Evolutionary conservation across 1,140 invertebrate species (phyloP).

Genomic region (Pogonognathellus flavescens): DNA sequence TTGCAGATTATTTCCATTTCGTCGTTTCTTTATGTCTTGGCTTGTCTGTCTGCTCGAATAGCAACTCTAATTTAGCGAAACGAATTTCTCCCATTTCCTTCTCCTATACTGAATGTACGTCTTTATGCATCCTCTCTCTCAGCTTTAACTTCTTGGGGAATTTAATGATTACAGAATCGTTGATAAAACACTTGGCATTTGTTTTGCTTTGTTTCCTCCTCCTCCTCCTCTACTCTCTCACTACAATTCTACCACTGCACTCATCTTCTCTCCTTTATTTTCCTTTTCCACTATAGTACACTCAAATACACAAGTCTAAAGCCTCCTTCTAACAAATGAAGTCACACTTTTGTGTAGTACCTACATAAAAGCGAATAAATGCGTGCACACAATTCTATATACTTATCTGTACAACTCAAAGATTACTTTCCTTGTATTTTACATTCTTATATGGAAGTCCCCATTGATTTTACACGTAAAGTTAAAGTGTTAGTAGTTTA

Average conservation of each 20-base stretch:
- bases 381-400: too few species aligned
- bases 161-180: slow-evolving; percentile 30
- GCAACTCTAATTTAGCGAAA: slow-evolving; percentile 43
- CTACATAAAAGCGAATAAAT: too few species aligned
- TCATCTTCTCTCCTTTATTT: neutral
- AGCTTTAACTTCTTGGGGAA: slow-evolving; percentile 24
- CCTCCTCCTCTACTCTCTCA: neutral
- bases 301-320: too few species aligned
- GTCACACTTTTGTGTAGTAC: too few species aligned
- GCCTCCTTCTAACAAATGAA: too few species aligned
- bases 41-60: neutral
- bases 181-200: slow-evolving; percentile 38
- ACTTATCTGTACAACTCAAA: too few species aligned
- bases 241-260: neutral
- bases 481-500: too few species aligned
- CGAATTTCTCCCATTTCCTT: slow-evolving; percentile 33
- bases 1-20: neutral
- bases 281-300: neutral
- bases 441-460: too few species aligned
- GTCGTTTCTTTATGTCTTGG: neutral
- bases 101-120: too few species aligned
- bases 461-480: too few species aligned
- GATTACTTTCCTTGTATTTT: too few species aligned
- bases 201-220: slow-evolving; percentile 1
- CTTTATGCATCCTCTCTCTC: slow-evolving; percentile 27